These are phyloP conservation scores for Leptopilina myrica DNA, from an alignment of 2,888 invertebrate genomes.

Conservation along the genomic window DNA sequence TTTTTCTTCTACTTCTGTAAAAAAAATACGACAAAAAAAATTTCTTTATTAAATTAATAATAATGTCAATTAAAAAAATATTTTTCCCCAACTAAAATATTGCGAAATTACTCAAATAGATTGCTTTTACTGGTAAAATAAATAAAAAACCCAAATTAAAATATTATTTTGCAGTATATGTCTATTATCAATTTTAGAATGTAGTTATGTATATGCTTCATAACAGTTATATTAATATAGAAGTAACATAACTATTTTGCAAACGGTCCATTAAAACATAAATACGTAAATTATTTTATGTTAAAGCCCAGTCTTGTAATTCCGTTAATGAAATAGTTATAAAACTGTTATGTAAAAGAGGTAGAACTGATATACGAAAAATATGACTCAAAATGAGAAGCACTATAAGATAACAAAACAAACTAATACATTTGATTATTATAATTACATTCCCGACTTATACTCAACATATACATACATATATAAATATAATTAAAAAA, in stretches of 20 bases:
- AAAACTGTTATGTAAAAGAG: slow-evolving; percentile 23
- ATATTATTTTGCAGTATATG: not conserved
- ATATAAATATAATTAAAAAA: not conserved
- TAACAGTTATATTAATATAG: slow-evolving; percentile 30
- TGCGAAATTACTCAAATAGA: not conserved
- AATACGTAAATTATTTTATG: not conserved
- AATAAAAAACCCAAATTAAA: not conserved
- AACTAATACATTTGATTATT: slow-evolving; percentile 3
- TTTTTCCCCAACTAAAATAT: not conserved
- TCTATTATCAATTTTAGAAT: slow-evolving; percentile 3
- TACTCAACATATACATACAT: slow-evolving; percentile 22
- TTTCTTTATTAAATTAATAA: not conserved
- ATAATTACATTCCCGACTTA: slow-evolving; percentile 22
- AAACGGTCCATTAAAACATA: slow-evolving; percentile 3
- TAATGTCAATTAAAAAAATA: not conserved
- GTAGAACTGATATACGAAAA: slow-evolving; percentile 10
- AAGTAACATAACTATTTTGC: slow-evolving; percentile 29
- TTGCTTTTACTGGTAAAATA: not conserved
- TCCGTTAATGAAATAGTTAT: slow-evolving; percentile 20
- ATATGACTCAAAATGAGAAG: slow-evolving; percentile 16
- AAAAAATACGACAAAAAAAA: no score
- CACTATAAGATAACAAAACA: not conserved
- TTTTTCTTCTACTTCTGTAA: no score
- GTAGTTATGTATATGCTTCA: slow-evolving; percentile 12
- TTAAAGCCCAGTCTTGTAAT: not conserved